Evolutionary conservation across 2,888 invertebrate genomes (phyloP).

Genomic region (Lampropteryx suffumata): DNA sequence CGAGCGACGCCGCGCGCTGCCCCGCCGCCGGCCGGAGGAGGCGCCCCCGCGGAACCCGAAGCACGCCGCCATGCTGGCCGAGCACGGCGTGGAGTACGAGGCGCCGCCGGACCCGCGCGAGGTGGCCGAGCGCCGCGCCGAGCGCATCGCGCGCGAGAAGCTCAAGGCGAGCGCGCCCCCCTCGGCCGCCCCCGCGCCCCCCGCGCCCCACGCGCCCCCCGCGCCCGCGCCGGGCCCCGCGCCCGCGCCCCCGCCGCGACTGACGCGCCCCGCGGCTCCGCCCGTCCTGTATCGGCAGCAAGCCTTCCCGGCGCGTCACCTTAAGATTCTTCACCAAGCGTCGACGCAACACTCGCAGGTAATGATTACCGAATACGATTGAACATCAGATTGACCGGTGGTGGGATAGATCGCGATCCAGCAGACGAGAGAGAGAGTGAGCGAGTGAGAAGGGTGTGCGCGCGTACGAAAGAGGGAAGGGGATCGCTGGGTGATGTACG

Average conservation of each 20-base stretch:
- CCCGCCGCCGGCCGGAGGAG: slow-evolving; percentile 89
- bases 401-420: too few species aligned
- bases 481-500: too few species aligned
- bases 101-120: slow-evolving; percentile 92
- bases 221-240: slow-evolving; percentile 50
- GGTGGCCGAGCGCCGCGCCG: slow-evolving; percentile 90
- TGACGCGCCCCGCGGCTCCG: slow-evolving; percentile 40
- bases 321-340: slow-evolving; percentile 73
- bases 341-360: slow-evolving; percentile 49
- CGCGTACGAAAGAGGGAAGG: too few species aligned
- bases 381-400: too few species aligned
- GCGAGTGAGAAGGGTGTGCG: too few species aligned
- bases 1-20: slow-evolving; percentile 88
- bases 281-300: slow-evolving; percentile 85
- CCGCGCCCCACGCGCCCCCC: slow-evolving; percentile 67
- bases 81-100: slow-evolving; percentile 94
- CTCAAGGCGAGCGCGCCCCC: slow-evolving; percentile 71
- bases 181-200: slow-evolving; percentile 33
- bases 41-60: slow-evolving; percentile 89
- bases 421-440: too few species aligned
- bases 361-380: too few species aligned
- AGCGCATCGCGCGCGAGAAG: slow-evolving; percentile 93
- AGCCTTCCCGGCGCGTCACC: slow-evolving; percentile 70
- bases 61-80: slow-evolving; percentile 91
- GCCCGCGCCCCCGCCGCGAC: slow-evolving; percentile 42